Evolutionary conservation across 2,797 vertebrate genomes (phyloP).

Genomic region (Peromyscus nudipes): DNA sequence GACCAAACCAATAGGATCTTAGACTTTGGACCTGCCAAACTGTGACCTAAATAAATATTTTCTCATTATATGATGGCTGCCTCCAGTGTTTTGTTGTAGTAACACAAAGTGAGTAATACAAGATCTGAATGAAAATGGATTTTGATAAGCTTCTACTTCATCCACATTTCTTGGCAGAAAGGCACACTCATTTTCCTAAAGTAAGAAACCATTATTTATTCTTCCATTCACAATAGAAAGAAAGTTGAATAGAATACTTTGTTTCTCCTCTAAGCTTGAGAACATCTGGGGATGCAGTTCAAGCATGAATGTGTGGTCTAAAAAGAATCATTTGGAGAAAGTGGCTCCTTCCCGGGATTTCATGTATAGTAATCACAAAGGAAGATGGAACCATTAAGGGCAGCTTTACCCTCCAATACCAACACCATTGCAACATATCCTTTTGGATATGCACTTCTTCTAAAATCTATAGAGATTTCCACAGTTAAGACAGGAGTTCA

Average conservation of each 20-base stretch:
- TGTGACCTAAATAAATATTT: background rate
- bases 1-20: background rate
- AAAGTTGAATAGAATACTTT: constrained; percentile 1
- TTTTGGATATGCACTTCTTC: background rate
- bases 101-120: background rate
- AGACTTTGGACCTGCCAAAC: background rate
- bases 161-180: fast-evolving
- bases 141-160: background rate
- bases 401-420: background rate
- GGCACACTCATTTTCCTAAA: fast-evolving
- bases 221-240: constrained; percentile 25
- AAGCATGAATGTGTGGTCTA: background rate
- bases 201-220: background rate
- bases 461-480: background rate
- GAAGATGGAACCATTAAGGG: fast-evolving
- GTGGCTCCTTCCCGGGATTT: fast-evolving
- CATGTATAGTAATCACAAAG: fast-evolving
- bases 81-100: background rate
- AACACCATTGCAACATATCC: background rate
- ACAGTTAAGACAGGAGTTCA: background rate
- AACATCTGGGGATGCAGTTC: background rate
- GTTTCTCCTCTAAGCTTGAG: background rate
- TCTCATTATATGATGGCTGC: background rate
- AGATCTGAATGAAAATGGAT: background rate
- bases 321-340: background rate